Conservation (phyloP, 2,113 vertebrate genomes). For the Pedetes capensis region DNA sequence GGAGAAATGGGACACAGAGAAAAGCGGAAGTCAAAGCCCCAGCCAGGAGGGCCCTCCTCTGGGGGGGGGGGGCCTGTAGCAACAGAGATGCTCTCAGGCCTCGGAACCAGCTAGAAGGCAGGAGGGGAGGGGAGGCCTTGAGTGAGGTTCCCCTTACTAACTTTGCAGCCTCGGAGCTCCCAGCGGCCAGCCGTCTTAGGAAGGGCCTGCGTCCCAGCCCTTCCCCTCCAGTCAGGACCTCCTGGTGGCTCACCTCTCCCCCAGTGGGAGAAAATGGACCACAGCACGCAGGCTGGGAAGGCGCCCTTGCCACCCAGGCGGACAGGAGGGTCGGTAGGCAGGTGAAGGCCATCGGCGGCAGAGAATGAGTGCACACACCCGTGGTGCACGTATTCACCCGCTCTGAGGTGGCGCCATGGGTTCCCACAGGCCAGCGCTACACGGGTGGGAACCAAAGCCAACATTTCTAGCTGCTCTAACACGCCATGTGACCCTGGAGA, state of each 20-base stretch:
- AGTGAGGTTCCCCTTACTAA: not conserved
- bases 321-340: not conserved
- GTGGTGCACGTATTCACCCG: accelerated
- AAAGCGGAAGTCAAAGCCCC: not conserved
- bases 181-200: not conserved
- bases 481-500: not conserved
- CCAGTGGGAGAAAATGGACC: not conserved
- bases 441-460: not conserved
- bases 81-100: accelerated
- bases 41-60: not conserved
- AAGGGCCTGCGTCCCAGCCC: not conserved
- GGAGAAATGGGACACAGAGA: not conserved
- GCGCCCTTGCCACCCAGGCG: not conserved
- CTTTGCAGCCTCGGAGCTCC: not conserved
- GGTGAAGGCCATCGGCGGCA: accelerated
- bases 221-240: not conserved
- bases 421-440: not conserved
- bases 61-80: not conserved
- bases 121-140: accelerated
- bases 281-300: not conserved
- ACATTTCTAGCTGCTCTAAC: not conserved
- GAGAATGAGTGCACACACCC: accelerated
- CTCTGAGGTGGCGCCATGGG: not conserved
- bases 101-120: not conserved
- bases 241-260: not conserved